Evolutionary conservation across 1,140 invertebrate species (phyloP).

Genomic region (Tribolium madens): DNA sequence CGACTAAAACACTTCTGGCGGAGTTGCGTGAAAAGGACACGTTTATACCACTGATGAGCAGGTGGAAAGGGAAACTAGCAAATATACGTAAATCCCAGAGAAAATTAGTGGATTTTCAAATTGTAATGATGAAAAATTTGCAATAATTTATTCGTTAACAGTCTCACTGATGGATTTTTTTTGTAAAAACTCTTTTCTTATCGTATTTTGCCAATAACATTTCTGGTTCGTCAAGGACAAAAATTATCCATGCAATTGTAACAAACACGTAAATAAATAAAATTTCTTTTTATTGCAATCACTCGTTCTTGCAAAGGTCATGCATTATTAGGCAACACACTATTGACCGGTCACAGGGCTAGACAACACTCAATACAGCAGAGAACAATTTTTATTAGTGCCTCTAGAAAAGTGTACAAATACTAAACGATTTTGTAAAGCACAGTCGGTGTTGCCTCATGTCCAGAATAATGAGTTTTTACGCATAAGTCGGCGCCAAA

Average conservation of each 20-base stretch:
- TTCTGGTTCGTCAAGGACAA: background rate
- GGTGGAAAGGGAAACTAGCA: background rate
- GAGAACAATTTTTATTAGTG: background rate
- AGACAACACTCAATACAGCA: background rate
- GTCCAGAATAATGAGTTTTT: background rate
- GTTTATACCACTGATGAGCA: background rate
- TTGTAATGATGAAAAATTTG: background rate
- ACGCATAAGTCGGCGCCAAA: slow-evolving; percentile 42
- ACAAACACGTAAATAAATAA: background rate
- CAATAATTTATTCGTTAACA: too few relatives aligned
- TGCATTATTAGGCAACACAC: background rate
- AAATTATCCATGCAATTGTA: background rate
- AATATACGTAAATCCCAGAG: background rate
- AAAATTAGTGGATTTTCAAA: background rate
- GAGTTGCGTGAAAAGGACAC: background rate
- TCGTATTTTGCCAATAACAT: background rate
- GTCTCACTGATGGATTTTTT: background rate
- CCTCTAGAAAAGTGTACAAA: background rate
- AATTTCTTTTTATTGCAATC: background rate
- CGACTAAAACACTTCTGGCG: background rate
- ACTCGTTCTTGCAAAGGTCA: background rate
- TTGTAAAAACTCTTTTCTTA: background rate
- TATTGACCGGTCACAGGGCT: background rate
- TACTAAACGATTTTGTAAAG: slow-evolving; percentile 19
- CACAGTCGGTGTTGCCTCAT: slow-evolving; percentile 1